Conservation (phyloP, 1,140 invertebrate species). For the Geopemphigus sp. region DNA sequence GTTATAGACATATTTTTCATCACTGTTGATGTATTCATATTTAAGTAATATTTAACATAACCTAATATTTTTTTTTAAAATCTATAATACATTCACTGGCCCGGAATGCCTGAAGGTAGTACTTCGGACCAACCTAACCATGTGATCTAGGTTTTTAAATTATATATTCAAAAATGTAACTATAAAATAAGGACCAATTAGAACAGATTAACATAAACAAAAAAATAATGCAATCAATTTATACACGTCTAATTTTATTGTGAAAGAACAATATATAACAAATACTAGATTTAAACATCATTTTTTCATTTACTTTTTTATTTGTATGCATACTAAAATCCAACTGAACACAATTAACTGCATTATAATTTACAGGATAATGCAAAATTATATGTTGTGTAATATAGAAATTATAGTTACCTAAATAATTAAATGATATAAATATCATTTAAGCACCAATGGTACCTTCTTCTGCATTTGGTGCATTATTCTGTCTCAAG, state of each 20-base stretch:
- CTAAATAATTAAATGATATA: conserved; percentile 34
- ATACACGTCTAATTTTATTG: neutral
- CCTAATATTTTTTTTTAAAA: no score
- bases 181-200: no score
- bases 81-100: no score
- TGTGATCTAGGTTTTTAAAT: no score
- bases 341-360: neutral
- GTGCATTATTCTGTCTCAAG: neutral
- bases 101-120: no score
- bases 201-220: no score
- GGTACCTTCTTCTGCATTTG: conserved; percentile 45
- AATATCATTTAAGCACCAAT: conserved; percentile 28
- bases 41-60: no score
- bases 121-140: no score
- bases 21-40: no score
- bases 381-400: neutral
- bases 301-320: neutral
- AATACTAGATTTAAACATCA: neutral
- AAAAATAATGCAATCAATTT: neutral
- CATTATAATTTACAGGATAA: neutral
- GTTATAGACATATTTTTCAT: no score
- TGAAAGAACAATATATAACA: neutral
- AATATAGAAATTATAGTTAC: conserved; percentile 27
- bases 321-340: neutral
- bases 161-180: no score